Evolutionary conservation across 2,797 vertebrate genomes (phyloP).

Genomic region (Schizothorax lantsangensis): DNA sequence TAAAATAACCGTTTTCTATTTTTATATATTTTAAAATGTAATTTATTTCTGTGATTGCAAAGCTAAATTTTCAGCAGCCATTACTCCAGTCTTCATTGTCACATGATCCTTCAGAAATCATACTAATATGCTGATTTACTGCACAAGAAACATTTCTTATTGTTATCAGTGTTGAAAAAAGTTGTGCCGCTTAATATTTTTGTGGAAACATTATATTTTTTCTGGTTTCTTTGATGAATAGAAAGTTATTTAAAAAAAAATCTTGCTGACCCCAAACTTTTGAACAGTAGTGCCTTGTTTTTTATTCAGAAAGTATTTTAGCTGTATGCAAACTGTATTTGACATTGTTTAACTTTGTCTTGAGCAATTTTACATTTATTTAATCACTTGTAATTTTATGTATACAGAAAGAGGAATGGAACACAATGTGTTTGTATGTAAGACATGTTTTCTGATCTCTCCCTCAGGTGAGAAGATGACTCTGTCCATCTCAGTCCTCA

Average conservation of each 20-base stretch:
- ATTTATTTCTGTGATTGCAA: neutral
- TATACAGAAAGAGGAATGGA: neutral
- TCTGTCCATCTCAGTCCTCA: conserved; percentile 82
- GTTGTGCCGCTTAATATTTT: neutral
- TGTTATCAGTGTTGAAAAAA: neutral
- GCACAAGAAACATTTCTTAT: neutral
- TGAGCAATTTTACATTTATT: neutral
- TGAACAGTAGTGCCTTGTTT: neutral
- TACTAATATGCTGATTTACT: neutral
- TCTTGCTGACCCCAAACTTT: neutral
- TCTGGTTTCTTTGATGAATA: neutral
- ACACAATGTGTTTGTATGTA: neutral
- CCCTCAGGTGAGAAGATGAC: conserved; percentile 85
- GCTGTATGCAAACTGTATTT: neutral
- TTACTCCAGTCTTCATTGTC: neutral
- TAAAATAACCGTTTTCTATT: neutral
- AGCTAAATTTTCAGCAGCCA: neutral
- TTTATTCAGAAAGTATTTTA: neutral
- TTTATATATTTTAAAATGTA: neutral
- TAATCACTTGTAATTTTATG: neutral
- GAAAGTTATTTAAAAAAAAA: neutral
- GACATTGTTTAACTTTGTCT: neutral
- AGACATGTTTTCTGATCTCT: neutral
- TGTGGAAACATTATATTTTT: neutral
- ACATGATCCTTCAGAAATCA: neutral